phyloP scores from a whole-genome alignment of 2,888 invertebrate genomes.

The Aethes cnicana region DNA sequence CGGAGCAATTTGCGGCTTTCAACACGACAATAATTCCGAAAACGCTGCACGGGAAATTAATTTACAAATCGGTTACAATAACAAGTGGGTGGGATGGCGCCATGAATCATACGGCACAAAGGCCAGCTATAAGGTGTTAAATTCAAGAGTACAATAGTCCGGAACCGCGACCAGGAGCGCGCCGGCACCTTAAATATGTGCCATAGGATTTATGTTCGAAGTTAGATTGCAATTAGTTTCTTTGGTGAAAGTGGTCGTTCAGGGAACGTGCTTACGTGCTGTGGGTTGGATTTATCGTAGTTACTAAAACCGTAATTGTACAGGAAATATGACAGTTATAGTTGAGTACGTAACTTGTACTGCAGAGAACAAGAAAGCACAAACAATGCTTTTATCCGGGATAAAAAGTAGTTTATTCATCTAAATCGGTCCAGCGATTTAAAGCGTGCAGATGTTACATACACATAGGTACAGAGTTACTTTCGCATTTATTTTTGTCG shows the following conservation, averaged over 20 bases:
- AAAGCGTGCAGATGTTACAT: too few relatives aligned
- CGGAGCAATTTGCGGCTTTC: slow-evolving; percentile 55
- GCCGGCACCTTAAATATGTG: slow-evolving; percentile 51
- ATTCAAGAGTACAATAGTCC: slow-evolving; percentile 59
- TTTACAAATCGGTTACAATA: slow-evolving; percentile 72
- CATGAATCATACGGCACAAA: slow-evolving; percentile 74
- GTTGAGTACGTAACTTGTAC: background rate
- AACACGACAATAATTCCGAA: slow-evolving; percentile 55
- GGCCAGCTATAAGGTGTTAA: slow-evolving; percentile 69
- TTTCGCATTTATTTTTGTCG: too few relatives aligned
- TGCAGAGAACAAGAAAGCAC: too few relatives aligned
- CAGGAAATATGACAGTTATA: slow-evolving; percentile 19
- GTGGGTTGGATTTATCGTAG: slow-evolving; percentile 23
- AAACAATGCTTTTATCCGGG: too few relatives aligned
- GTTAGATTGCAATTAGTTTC: slow-evolving; percentile 73
- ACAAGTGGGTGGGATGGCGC: slow-evolving; percentile 49
- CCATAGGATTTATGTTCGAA: slow-evolving; percentile 66
- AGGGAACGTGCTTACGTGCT: slow-evolving; percentile 27
- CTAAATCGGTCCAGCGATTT: too few relatives aligned
- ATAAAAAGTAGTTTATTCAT: too few relatives aligned
- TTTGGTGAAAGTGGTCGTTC: slow-evolving; percentile 39
- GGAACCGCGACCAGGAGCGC: slow-evolving; percentile 52
- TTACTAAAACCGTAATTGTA: slow-evolving; percentile 16
- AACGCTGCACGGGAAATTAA: slow-evolving; percentile 67
- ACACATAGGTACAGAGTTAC: too few relatives aligned